Conservation (phyloP, 2,888 invertebrate species). For the Agrotis clavis region DNA sequence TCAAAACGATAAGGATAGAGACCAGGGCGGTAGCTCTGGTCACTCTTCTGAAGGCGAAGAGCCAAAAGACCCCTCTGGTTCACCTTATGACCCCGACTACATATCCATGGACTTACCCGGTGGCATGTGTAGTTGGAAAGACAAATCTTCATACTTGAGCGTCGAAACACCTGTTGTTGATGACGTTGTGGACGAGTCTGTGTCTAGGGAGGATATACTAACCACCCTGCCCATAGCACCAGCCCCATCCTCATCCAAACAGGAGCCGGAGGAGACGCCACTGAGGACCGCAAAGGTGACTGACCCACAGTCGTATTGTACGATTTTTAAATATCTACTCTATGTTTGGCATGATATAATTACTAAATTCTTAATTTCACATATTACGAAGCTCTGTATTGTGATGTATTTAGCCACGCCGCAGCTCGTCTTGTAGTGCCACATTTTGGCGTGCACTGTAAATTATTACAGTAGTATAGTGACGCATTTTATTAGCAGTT, state of each 20-base stretch:
- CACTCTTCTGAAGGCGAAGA: slow-evolving; percentile 87
- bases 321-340: slow-evolving; percentile 87
- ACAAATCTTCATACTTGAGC: slow-evolving; percentile 94
- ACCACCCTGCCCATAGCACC: slow-evolving; percentile 86
- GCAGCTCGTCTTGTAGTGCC: slow-evolving; percentile 90
- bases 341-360: slow-evolving; percentile 91
- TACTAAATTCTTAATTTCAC: slow-evolving; percentile 88
- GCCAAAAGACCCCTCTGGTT: slow-evolving; percentile 76
- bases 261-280: slow-evolving; percentile 82
- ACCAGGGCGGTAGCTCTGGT: slow-evolving; percentile 92
- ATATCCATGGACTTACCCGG: slow-evolving; percentile 94
- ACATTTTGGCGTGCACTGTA: slow-evolving; percentile 82
- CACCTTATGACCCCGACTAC: slow-evolving; percentile 91
- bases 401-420: slow-evolving; percentile 83
- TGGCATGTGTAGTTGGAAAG: slow-evolving; percentile 95
- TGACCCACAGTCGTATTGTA: slow-evolving; percentile 90
- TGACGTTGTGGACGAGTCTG: slow-evolving; percentile 63
- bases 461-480: slow-evolving; percentile 71
- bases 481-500: slow-evolving; percentile 70
- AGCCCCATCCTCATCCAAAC: slow-evolving; percentile 84
- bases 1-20: slow-evolving; percentile 92
- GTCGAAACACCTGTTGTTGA: slow-evolving; percentile 88
- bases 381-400: slow-evolving; percentile 84
- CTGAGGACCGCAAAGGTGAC: slow-evolving; percentile 88
- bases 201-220: slow-evolving; percentile 89